Conservation (phyloP, 2,113 vertebrate genomes). For the Mobula hypostoma region DNA sequence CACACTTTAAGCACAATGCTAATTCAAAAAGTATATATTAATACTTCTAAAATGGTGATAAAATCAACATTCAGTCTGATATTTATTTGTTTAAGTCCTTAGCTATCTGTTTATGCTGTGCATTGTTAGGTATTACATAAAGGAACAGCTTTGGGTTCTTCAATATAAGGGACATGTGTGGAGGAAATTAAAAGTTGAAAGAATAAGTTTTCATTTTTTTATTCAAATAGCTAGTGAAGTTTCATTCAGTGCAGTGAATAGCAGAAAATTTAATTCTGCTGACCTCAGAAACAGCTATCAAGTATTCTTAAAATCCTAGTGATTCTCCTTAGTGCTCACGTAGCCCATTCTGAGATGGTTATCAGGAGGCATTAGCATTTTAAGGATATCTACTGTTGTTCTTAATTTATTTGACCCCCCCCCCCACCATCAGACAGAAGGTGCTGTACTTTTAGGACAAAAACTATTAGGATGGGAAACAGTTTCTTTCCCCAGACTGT, state of each 20-base stretch:
- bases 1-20: background rate
- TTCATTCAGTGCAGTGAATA: background rate
- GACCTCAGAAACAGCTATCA: background rate
- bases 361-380: too few species aligned
- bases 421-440: too few species aligned
- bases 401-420: too few species aligned
- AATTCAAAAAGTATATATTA: background rate
- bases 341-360: too few species aligned
- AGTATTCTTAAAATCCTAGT: background rate
- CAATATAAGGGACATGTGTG: background rate
- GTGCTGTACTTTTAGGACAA: too few species aligned
- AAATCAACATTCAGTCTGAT: background rate
- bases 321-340: background rate
- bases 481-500: too few species aligned
- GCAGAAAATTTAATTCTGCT: background rate
- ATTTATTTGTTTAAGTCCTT: background rate
- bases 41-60: background rate
- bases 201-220: background rate
- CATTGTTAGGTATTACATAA: background rate
- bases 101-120: background rate
- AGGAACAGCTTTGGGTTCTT: background rate
- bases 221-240: background rate
- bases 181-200: too few species aligned
- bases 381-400: too few species aligned
- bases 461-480: too few species aligned